Base-by-base conservation (phyloP, 2,797 vertebrate species). In the Pterois miles region DNA sequence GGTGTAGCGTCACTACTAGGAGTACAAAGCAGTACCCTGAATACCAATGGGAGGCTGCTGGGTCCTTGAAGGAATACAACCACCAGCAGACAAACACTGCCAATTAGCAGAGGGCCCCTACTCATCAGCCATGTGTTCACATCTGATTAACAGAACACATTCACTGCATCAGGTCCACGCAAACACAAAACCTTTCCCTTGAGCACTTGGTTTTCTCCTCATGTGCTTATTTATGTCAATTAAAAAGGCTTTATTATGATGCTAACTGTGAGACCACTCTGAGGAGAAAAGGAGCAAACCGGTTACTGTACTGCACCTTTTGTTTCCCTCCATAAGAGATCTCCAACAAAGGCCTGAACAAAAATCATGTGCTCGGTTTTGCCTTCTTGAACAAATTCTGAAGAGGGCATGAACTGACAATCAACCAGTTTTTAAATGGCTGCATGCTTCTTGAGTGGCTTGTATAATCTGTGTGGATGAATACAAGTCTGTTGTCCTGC, bases 201-300 rank as follows among this genome's bases (percentile, higher is more conserved):
- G 82, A 83, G 85, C 88, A 84, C 87, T 92, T 88, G 80, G 82
- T 87, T 92, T 84, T 88, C 84, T 76, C 73, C 88, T 92, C 89
- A 89, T 92, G 89, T 92, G 81, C 86, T 91, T 92, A 93, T 93
- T 92, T 91, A 82, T 87, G 86, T 93, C 89, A 84, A 88, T 90
- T 91, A 92, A 93, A 92, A 92, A 74, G 87, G 66, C 81, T 87
- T 89, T 91, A 95, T 94, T 95, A 91, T 94, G 87, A 94, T 93
- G 94, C 90, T 92, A 94, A 94, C 87, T 86, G 76, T 90, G 87
- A 91, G 89, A 90, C 85, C 89, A 84, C 84, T 89, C 78, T 56
- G 73, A 71, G 71, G 20, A 59, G 73, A 69, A 78, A 78, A 50
- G 76, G 63, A 74, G 71, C 66, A 88, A 85, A 78, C 72, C 36